Conservation (phyloP, 2,797 vertebrate genomes). For the Lacerta bilineata region DNA sequence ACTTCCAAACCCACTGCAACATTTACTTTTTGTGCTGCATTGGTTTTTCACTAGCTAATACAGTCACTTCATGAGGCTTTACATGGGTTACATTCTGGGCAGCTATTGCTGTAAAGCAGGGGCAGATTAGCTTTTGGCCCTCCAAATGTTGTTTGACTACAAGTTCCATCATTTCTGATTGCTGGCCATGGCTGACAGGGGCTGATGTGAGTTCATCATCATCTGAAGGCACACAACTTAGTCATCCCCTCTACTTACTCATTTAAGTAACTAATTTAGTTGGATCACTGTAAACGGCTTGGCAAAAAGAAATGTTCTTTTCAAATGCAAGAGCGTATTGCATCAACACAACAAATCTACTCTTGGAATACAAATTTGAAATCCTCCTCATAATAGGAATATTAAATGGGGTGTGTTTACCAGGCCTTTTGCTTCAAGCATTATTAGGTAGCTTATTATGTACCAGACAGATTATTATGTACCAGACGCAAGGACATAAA, state of each 20-base stretch:
- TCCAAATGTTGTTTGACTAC: too few species aligned
- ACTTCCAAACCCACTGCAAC: neutral
- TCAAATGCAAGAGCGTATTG: neutral
- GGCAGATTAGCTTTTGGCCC: neutral
- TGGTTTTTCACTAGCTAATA: neutral
- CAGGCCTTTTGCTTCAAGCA: neutral
- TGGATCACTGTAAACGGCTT: slow-evolving; percentile 33
- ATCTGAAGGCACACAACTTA: too few species aligned
- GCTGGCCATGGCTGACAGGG: too few species aligned
- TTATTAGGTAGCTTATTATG: neutral
- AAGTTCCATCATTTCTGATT: too few species aligned
- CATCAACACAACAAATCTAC: neutral
- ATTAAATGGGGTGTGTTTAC: neutral
- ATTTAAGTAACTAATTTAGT: neutral
- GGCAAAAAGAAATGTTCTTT: slow-evolving; percentile 45
- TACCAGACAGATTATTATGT: too few species aligned
- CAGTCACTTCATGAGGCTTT: neutral
- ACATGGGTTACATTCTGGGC: neutral
- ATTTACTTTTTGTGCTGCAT: neutral
- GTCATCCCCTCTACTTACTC: neutral
- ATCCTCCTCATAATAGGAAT: neutral
- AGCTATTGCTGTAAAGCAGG: neutral
- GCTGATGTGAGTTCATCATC: too few species aligned
- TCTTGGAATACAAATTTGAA: neutral
- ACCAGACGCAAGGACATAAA: too few species aligned